These are phyloP conservation scores for Pediacus dermestoides DNA, from an alignment of 2,888 invertebrate genomes.

Conservation along the genomic window DNA sequence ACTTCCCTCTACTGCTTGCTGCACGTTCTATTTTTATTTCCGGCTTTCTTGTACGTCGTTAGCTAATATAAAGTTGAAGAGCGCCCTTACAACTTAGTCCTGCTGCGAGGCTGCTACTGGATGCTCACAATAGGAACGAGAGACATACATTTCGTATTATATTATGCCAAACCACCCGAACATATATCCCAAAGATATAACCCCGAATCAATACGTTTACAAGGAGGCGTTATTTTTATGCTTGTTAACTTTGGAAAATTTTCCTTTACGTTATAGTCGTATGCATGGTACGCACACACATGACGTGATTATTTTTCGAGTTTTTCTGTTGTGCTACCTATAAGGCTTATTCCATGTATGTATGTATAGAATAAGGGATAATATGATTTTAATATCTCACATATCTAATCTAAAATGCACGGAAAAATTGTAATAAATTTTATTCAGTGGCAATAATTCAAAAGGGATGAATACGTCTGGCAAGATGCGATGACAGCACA, in stretches of 20 bases:
- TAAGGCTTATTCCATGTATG: too few species aligned
- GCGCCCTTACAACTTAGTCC: constrained; percentile 29
- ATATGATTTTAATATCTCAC: constrained; percentile 47
- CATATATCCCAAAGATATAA: constrained; percentile 38
- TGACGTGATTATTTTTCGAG: too few species aligned
- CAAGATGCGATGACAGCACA: constrained; percentile 44
- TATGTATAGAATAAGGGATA: too few species aligned
- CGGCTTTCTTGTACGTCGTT: constrained; percentile 39
- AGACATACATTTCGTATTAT: constrained; percentile 39
- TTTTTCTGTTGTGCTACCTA: too few species aligned
- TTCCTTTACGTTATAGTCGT: too few species aligned
- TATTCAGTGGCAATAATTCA: constrained; percentile 48
- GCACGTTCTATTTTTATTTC: constrained; percentile 41
- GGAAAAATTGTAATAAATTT: constrained; percentile 46
- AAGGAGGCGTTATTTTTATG: constrained; percentile 19
- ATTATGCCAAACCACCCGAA: constrained; percentile 31
- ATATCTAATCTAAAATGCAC: constrained; percentile 46
- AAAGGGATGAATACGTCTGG: constrained; percentile 47
- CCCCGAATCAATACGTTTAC: constrained; percentile 37
- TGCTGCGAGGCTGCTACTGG: too few species aligned
- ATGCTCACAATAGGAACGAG: constrained; percentile 36
- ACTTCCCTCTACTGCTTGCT: too few species aligned
- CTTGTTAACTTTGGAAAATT: constrained; percentile 21
- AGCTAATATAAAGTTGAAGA: constrained; percentile 39
- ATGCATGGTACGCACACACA: too few species aligned